Evolutionary conservation across 2,113 vertebrate genomes (phyloP).

Genomic region (Bubo scandiacus): DNA sequence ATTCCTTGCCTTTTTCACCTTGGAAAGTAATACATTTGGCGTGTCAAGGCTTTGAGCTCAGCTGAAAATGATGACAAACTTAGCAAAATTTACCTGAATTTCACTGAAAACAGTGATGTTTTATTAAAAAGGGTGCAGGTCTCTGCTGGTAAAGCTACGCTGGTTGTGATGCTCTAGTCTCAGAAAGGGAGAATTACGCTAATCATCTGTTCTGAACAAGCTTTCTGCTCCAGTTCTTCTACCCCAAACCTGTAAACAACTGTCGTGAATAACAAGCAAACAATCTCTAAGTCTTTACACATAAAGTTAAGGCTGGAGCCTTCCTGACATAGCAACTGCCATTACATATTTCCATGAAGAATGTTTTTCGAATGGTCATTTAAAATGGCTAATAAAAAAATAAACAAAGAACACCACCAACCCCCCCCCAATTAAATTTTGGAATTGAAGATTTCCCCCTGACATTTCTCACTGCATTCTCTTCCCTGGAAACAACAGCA

Average conservation of each 20-base stretch:
- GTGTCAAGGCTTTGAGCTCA: background rate
- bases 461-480: background rate
- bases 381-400: background rate
- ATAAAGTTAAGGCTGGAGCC: background rate
- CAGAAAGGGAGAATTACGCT: background rate
- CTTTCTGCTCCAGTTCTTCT: background rate
- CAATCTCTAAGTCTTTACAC: background rate
- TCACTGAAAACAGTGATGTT: background rate
- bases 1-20: background rate
- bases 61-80: fast-evolving
- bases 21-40: background rate
- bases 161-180: background rate
- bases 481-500: background rate
- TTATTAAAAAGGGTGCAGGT: background rate
- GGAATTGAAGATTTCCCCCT: background rate
- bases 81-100: background rate
- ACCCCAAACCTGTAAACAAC: background rate
- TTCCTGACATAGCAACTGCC: background rate
- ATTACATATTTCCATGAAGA: background rate
- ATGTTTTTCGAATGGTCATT: background rate
- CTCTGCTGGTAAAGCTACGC: background rate
- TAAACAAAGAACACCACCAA: background rate
- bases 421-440: background rate
- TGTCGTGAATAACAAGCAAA: background rate
- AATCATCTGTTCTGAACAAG: background rate